Evolutionary conservation across 2,797 vertebrate species (phyloP).

Genomic region (Epinephelus coioides): DNA sequence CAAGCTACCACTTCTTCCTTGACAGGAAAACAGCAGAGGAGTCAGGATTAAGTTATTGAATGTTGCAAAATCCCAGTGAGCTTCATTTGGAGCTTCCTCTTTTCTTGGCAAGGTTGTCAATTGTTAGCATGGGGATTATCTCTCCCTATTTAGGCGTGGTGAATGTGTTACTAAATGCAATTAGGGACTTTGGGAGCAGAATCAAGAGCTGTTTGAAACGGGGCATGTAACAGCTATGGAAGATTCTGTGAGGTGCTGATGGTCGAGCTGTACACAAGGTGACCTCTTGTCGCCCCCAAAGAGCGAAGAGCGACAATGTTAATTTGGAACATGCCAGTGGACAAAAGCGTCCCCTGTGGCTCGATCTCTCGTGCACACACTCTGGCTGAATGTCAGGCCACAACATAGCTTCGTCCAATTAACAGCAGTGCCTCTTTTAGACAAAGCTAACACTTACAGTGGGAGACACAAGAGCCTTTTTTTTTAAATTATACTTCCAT

Average conservation of each 20-base stretch:
- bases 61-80: background rate
- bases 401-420: conserved; percentile 29
- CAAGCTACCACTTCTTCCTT: background rate
- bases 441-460: background rate
- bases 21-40: conserved; percentile 5
- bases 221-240: conserved; percentile 60
- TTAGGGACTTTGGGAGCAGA: conserved; percentile 72
- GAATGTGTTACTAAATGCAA: conserved; percentile 71
- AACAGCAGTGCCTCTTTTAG: conserved; percentile 32
- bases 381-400: conserved; percentile 54
- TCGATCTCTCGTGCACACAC: conserved; percentile 29
- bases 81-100: conserved; percentile 13
- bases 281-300: conserved; percentile 66
- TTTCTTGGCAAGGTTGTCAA: conserved; percentile 44
- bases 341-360: conserved; percentile 49
- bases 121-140: conserved; percentile 52
- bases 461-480: background rate
- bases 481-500: background rate
- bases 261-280: conserved; percentile 66
- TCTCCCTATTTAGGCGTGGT: conserved; percentile 40
- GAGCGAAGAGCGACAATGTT: conserved; percentile 62
- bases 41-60: conserved; percentile 16
- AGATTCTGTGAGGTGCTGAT: conserved; percentile 51
- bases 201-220: conserved; percentile 68
- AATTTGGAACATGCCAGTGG: conserved; percentile 72